Evolutionary conservation across 2,888 invertebrate species (phyloP).

Genomic region (Uloborus plumipes): DNA sequence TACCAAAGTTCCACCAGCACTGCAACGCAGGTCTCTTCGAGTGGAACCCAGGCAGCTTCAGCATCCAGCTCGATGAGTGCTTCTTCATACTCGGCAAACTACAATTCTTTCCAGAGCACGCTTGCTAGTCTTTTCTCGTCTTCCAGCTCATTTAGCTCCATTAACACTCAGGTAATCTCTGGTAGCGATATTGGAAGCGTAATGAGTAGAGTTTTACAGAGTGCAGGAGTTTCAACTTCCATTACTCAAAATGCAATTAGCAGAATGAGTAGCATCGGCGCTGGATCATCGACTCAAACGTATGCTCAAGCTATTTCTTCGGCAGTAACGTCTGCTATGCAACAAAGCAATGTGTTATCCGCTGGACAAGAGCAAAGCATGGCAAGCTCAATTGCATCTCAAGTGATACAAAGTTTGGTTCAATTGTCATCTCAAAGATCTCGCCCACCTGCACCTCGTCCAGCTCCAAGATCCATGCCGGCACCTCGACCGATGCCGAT

Average conservation of each 20-base stretch:
- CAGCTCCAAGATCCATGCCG: not conserved
- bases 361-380: slow-evolving; percentile 16
- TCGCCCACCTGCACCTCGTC: not conserved
- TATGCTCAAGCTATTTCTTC: slow-evolving; percentile 2
- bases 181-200: not conserved
- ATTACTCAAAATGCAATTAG: too few species aligned
- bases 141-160: not conserved
- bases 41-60: not conserved
- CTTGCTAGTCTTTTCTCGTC: not conserved
- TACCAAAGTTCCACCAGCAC: not conserved
- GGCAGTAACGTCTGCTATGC: not conserved
- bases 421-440: not conserved
- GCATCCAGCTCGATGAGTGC: too few species aligned
- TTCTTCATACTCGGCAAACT: not conserved
- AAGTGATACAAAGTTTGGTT: not conserved
- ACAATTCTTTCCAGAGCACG: slow-evolving; percentile 9
- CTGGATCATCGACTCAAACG: not conserved
- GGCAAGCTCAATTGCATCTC: not conserved
- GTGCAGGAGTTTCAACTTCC: not conserved
- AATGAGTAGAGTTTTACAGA: not conserved
- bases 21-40: too few species aligned
- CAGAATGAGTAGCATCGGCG: not conserved
- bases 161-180: not conserved
- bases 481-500: not conserved
- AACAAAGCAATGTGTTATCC: not conserved